These are phyloP conservation scores for Spodoptera exigua DNA, from an alignment of 2,888 invertebrate species.

Conservation along the genomic window DNA sequence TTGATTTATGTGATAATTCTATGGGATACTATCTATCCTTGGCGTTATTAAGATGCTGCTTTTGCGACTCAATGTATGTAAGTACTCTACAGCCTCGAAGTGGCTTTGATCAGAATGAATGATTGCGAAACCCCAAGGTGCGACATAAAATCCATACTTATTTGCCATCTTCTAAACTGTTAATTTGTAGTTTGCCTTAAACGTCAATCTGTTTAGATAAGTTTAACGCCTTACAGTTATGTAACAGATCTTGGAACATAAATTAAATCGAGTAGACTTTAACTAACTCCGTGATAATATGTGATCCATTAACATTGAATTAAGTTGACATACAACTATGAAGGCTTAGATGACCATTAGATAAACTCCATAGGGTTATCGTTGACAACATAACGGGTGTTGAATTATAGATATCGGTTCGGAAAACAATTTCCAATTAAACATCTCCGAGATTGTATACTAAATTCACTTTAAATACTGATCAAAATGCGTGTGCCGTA, in stretches of 20 bases:
- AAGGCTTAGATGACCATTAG: no score
- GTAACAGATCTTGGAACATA: background rate
- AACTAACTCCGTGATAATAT: no score
- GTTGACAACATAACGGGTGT: background rate
- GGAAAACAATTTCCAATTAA: conserved; percentile 12
- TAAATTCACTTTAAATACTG: conserved; percentile 46
- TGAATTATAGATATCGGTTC: background rate
- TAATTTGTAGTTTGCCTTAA: conserved; percentile 23
- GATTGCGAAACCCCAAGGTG: conserved; percentile 19
- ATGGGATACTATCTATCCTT: conserved; percentile 72
- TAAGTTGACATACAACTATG: no score
- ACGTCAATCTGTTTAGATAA: background rate
- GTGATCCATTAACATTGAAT: no score
- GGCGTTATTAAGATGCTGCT: conserved; percentile 77
- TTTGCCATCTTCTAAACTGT: conserved; percentile 32
- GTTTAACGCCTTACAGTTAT: no score
- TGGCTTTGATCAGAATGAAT: conserved; percentile 26
- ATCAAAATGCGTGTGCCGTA: conserved; percentile 48
- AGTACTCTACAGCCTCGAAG: conserved; percentile 15
- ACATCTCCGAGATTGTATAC: conserved; percentile 7
- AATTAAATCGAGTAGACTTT: no score
- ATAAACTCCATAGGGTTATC: no score
- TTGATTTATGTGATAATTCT: conserved; percentile 87
- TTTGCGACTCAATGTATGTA: conserved; percentile 56
- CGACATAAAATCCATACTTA: conserved; percentile 25